A percentile compares a stretch with the other conserved stretches of the same genome.
phyloP scores from a whole-genome alignment of 2,888 invertebrate species.

The Penaeus monodon region DNA sequence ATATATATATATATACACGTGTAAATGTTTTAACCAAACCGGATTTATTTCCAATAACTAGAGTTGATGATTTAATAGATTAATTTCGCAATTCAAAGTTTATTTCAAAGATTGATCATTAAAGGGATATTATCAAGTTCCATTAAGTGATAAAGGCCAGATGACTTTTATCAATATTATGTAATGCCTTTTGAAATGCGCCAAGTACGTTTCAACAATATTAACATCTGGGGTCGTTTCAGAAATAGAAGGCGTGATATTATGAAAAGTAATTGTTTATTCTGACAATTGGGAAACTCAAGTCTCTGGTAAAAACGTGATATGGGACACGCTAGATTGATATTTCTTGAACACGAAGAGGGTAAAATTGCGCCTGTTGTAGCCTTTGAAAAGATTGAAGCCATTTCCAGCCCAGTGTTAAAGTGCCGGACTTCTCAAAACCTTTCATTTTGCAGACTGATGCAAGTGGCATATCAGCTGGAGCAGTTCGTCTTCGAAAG shows the following conservation, averaged over 20 bases:
- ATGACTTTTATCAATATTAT: slow-evolving; percentile 6
- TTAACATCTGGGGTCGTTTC: background rate
- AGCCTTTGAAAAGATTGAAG: background rate
- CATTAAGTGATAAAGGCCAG: slow-evolving; percentile 1
- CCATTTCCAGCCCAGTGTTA: too few species aligned
- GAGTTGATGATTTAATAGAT: slow-evolving; percentile 20
- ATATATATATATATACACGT: too few species aligned
- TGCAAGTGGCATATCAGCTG: slow-evolving; percentile 23
- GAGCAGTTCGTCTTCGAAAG: background rate
- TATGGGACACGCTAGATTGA: background rate
- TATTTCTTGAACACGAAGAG: background rate
- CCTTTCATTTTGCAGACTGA: too few species aligned
- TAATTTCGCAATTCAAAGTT: slow-evolving; percentile 1
- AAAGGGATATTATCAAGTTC: slow-evolving; percentile 23
- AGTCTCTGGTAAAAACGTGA: background rate
- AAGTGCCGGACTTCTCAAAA: too few species aligned
- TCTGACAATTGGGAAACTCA: background rate
- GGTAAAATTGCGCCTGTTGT: background rate
- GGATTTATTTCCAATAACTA: background rate
- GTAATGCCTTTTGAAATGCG: slow-evolving; percentile 5
- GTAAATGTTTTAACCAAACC: slow-evolving; percentile 4
- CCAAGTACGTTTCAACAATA: background rate
- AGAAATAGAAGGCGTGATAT: background rate
- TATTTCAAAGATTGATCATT: slow-evolving; percentile 15
- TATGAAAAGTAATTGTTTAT: background rate